Conservation (phyloP, 2,888 invertebrate genomes). For the Harpagoxenus sublaevis region DNA sequence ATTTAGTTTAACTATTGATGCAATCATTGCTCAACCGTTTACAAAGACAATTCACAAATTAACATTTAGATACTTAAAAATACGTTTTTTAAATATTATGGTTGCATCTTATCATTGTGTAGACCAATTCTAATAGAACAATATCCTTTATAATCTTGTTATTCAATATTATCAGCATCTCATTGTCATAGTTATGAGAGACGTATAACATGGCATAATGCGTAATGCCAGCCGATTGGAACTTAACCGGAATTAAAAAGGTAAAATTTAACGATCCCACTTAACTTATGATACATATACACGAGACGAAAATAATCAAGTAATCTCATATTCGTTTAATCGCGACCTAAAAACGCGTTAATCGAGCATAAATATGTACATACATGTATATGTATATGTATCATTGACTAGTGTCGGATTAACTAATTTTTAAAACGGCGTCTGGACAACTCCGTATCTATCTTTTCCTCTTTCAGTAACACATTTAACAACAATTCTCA, state of each 20-base stretch:
- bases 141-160: not conserved
- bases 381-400: not conserved
- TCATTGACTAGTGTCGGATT: slow-evolving; percentile 4
- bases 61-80: not conserved
- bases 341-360: not conserved
- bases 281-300: not conserved
- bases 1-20: not conserved
- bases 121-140: not conserved
- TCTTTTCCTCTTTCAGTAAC: not conserved
- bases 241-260: not conserved
- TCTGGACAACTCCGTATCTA: not conserved
- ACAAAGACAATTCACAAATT: not conserved
- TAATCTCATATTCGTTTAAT: not conserved
- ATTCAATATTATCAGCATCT: not conserved
- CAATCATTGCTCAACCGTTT: not conserved
- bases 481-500: not conserved
- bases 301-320: not conserved
- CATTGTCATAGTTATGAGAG: not conserved
- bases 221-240: not conserved
- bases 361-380: not conserved
- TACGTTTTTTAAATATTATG: not conserved
- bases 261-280: not conserved
- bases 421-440: not conserved
- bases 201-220: not conserved
- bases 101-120: not conserved